Conservation (phyloP, 2,113 vertebrate species). For the crab-eating macaque (Macaca fascicularis) region DNA sequence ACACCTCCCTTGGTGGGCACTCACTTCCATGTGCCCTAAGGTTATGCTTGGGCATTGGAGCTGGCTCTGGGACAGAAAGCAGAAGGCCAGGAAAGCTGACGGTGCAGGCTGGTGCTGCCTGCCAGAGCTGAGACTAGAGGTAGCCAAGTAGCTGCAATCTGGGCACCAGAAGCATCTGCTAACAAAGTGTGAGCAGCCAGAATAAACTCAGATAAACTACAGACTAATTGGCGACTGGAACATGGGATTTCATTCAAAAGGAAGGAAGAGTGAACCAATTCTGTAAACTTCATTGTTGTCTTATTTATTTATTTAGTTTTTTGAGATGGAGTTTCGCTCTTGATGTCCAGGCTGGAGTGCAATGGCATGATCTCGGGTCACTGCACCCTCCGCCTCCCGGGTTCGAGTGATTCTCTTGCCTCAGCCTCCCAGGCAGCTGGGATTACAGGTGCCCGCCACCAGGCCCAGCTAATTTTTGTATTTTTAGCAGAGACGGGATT, state of each 20-base stretch:
- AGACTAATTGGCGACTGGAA: not conserved
- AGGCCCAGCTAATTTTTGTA: too few relatives aligned
- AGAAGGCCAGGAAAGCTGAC: not conserved
- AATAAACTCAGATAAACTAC: not conserved
- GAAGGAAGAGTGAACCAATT: too few relatives aligned
- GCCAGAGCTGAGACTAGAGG: not conserved
- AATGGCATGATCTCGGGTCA: too few relatives aligned
- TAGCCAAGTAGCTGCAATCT: not conserved
- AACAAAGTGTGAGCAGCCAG: not conserved
- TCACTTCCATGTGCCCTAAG: not conserved
- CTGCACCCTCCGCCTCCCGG: too few relatives aligned
- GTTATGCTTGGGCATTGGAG: not conserved
- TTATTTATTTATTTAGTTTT: too few relatives aligned
- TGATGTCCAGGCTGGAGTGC: too few relatives aligned
- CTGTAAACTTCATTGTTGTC: too few relatives aligned
- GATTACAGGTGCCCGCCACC: rapidly evolving
- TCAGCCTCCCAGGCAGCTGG: too few relatives aligned
- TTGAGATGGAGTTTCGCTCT: too few relatives aligned
- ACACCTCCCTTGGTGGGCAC: not conserved
- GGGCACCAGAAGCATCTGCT: not conserved
- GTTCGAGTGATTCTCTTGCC: too few relatives aligned
- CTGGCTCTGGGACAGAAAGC: not conserved
- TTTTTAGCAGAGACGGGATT: too few relatives aligned
- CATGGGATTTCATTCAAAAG: not conserved
- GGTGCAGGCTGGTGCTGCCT: not conserved